Percentiles rank a stretch among this genome's conserved stretches.
Conservation (phyloP, 2,888 invertebrate genomes). For the Aradus depressus region DNA sequence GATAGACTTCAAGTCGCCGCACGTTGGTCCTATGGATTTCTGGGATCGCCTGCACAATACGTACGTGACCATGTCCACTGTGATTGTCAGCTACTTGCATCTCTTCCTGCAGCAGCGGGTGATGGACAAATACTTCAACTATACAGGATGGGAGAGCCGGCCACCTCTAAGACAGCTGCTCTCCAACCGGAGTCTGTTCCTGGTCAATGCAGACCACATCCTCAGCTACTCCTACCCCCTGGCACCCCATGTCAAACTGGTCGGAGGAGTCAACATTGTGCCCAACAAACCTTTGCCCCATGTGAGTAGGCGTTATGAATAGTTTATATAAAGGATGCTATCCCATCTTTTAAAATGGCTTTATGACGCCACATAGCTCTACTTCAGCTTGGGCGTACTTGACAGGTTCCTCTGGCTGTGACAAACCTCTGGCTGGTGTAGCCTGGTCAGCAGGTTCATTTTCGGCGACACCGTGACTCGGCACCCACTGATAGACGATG, state of each 20-base stretch:
- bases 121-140: constrained; percentile 20
- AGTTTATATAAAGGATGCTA: too few relatives aligned
- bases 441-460: too few relatives aligned
- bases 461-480: too few relatives aligned
- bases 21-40: constrained; percentile 1
- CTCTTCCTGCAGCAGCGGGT: constrained; percentile 2
- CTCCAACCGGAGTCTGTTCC: constrained; percentile 13
- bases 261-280: constrained; percentile 72
- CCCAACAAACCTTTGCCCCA: constrained; percentile 55
- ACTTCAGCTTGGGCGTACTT: too few relatives aligned
- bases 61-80: not conserved
- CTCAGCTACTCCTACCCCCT: constrained; percentile 55
- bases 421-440: too few relatives aligned
- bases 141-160: constrained; percentile 20
- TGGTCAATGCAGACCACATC: constrained; percentile 18
- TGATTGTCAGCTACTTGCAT: not conserved
- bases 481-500: too few relatives aligned
- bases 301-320: too few relatives aligned
- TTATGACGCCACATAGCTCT: too few relatives aligned
- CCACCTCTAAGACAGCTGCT: constrained; percentile 15
- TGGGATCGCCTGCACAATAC: constrained; percentile 1
- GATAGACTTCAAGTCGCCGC: constrained; percentile 8
- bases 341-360: too few relatives aligned
- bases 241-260: constrained; percentile 69
- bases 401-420: too few relatives aligned